Evolutionary conservation across 92 coral and sea anemone species (phyloP), one percentile per base, ranked within the genome.

Genomic region (Paramuricea clavata): DNA sequence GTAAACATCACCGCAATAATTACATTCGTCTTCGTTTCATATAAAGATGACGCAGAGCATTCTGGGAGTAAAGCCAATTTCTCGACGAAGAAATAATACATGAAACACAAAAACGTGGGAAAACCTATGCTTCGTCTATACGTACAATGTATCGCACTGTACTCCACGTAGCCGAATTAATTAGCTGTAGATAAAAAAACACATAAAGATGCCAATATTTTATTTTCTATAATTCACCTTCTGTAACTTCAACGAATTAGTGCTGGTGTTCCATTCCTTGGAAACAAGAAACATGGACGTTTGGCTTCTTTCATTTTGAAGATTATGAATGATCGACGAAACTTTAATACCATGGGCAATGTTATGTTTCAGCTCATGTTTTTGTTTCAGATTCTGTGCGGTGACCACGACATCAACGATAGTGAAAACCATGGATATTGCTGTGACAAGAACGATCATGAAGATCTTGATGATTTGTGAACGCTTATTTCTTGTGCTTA

Each of bases 391-490:
- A 65, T 31, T 65, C 25, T 65, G 72, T 33, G 72, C 72, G 2
- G 72, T 65, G 39, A 65, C 72, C 4, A 27, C 72, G 2, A 65
- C 72, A n/a, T 65, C 72, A 2, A 65, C 41, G 72, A 65, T 65
- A 10, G 72, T 65, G 22, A 65, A 65, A 26, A 65, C 36, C 39
- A 28, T 39, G 1, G 72, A 65, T 27, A 65, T 12, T 11, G 72
- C 72, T 65, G 72, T 65, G 21, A 65, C 35, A 33, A 65, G 72
- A 13, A 65, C 72, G 72, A 65, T 65, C 5, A 16, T 33, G 72
- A 30, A 26, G 23, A 65, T 28, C 22, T 65, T 65, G 19, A 26
- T 12, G n/a, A 65, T 65, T 65, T 65, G 72, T 31, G 39, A 65
- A 31, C 72, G 72, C 28, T 65, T 65, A 28, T 33, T 65, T 65